Percentiles rank a stretch among this genome's conserved stretches.
These are phyloP conservation scores for Phocoena phocoena DNA, from an alignment of 2,113 vertebrate genomes.

Conservation along the genomic window DNA sequence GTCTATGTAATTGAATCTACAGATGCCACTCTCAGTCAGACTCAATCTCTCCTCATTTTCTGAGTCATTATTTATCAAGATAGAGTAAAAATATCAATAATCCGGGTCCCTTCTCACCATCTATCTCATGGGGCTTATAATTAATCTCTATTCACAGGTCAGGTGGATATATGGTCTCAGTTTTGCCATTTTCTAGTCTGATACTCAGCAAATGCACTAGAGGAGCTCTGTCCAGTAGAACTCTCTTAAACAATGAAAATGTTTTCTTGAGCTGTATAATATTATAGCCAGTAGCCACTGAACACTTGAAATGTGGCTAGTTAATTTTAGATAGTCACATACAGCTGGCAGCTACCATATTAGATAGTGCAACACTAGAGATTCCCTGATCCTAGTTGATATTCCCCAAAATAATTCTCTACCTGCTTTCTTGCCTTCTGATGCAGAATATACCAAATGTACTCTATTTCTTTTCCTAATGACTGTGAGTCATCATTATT, in stretches of 20 bases:
- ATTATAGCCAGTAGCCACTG: background rate
- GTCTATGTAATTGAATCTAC: background rate
- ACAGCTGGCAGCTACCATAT: background rate
- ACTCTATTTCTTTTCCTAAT: background rate
- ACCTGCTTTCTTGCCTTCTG: background rate
- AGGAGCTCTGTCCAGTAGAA: background rate
- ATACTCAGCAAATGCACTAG: background rate
- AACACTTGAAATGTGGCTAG: background rate
- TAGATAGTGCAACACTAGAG: no score
- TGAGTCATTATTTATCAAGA: background rate
- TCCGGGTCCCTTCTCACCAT: background rate
- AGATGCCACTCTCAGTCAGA: background rate
- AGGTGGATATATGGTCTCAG: background rate
- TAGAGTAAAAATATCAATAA: background rate
- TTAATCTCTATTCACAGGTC: background rate
- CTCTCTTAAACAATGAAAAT: background rate
- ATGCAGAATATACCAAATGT: background rate
- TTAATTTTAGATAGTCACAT: background rate
- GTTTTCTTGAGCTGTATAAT: background rate
- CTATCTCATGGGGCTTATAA: background rate
- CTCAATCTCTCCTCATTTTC: background rate
- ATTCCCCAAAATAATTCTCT: background rate
- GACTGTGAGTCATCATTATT: background rate
- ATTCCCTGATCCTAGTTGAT: background rate
- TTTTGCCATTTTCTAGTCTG: background rate